Percentiles rank a stretch among this genome's conserved stretches.
Conservation (phyloP, 2,113 vertebrate genomes). For the Brachypodius melanocephalos region DNA sequence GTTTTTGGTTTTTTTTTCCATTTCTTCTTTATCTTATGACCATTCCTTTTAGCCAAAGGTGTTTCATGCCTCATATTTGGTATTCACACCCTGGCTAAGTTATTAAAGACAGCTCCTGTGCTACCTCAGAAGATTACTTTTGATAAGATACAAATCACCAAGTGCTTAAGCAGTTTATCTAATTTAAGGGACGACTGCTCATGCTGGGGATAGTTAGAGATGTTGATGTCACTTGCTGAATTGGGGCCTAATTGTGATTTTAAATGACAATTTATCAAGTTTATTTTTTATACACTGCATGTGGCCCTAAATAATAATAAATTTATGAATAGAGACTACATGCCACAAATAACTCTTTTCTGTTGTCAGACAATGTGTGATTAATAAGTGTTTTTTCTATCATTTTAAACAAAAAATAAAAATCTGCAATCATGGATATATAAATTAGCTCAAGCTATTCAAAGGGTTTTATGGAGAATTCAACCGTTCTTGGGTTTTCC, state of each 20-base stretch:
- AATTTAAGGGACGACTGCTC: background rate
- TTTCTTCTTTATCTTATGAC: background rate
- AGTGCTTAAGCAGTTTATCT: background rate
- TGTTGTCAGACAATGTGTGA: background rate
- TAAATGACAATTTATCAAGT: background rate
- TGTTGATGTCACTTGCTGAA: background rate
- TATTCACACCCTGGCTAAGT: background rate
- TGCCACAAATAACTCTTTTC: background rate
- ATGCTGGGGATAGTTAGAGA: background rate
- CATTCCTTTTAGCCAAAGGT: background rate
- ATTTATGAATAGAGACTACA: background rate
- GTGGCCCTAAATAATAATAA: background rate
- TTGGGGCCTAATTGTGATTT: background rate
- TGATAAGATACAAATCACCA: background rate
- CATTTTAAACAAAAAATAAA: background rate
- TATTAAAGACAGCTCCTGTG: background rate
- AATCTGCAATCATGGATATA: background rate
- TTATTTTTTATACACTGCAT: background rate
- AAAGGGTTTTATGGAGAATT: conserved; percentile 44
- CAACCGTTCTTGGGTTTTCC: background rate
- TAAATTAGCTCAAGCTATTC: background rate
- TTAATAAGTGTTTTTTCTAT: background rate
- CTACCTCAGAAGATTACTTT: background rate
- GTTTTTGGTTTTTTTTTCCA: background rate
- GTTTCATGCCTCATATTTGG: background rate